Evolutionary conservation across 2,888 invertebrate species (phyloP), one percentile per base, ranked within the genome.

Genomic region (Hirtodrosophila histrioides): DNA sequence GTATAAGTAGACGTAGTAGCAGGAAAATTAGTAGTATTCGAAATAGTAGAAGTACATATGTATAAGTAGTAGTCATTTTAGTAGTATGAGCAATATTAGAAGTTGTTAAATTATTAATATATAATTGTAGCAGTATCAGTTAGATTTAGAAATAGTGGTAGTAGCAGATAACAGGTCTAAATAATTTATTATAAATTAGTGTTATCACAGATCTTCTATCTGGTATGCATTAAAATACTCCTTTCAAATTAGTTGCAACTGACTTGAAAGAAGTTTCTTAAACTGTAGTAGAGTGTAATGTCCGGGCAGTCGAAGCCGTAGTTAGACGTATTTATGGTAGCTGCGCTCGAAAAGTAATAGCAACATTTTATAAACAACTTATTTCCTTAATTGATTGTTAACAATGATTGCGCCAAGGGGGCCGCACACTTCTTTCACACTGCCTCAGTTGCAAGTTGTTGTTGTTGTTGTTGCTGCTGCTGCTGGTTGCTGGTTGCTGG

Each of bases 371-470:
- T 86, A 88, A 89, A 90, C 89, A 89, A 89, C 83, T 89, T 89
- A 85, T 86, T 88, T 89, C 79, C 83, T 86, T 90, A 89, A 90
- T 88, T 89, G 89, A 90, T 89, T 90, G 88, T 89, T 88, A 89
- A 89, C 89, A 88, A 86, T 88, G 88, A 86, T 88, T 87, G 75
- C 78, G 88, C 73, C 81, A 69, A 80, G 81, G 81, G 71, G 76
- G 75, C 88, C 83, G 74, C 86, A 88, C 80, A 70, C 76, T 79
- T 75, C 76, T 78, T 75, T 79, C 79, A 79, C 79, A 75, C 75
- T 78, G 66, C 41, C 44, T 17, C 75, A 64, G 40, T 43, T 63
- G 64, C 62, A 61, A 31, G 45, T 37, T 44, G 57, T 45, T 43
- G 51, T 37, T 44, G 36, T 8, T 35, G 64, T 7, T 49, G 69